These are phyloP conservation scores for Pterostichus madidus DNA, from an alignment of 2,888 invertebrate species.

Conservation along the genomic window DNA sequence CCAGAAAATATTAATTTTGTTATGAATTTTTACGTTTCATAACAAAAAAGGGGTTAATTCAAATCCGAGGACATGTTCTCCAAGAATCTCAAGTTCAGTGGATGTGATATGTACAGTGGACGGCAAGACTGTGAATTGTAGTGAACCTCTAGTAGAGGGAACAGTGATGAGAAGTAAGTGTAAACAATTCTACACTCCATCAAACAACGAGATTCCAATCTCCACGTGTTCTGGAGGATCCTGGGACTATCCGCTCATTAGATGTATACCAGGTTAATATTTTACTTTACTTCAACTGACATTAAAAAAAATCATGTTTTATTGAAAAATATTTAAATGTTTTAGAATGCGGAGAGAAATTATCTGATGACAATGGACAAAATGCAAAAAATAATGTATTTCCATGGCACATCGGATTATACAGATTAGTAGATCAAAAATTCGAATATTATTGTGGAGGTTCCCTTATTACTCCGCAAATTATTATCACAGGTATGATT, in stretches of 20 bases:
- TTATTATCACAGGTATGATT: conserved; percentile 9
- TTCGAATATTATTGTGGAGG: not conserved
- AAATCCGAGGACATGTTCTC: conserved; percentile 40
- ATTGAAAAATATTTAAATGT: not conserved
- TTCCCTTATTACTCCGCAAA: not conserved
- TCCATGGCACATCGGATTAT: conserved; percentile 6
- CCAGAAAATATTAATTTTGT: no score
- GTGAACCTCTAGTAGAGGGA: conserved; percentile 55
- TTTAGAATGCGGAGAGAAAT: not conserved
- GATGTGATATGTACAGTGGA: conserved; percentile 47
- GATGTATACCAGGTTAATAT: conserved; percentile 61
- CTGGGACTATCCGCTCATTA: conserved; percentile 55
- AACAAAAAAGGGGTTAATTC: no score
- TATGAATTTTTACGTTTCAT: no score
- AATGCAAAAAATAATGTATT: not conserved
- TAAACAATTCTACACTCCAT: conserved; percentile 53
- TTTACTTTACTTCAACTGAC: not conserved
- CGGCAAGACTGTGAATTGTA: conserved; percentile 45
- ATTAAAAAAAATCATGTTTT: not conserved
- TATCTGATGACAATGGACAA: not conserved
- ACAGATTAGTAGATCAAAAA: not conserved
- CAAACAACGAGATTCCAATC: not conserved
- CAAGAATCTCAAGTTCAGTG: conserved; percentile 36
- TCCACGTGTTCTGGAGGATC: conserved; percentile 54
- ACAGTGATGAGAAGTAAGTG: conserved; percentile 59